Evolutionary conservation across 2,113 vertebrate genomes (phyloP), one percentile per base, ranked within the genome.

Genomic region (Prietella phreatophila): DNA sequence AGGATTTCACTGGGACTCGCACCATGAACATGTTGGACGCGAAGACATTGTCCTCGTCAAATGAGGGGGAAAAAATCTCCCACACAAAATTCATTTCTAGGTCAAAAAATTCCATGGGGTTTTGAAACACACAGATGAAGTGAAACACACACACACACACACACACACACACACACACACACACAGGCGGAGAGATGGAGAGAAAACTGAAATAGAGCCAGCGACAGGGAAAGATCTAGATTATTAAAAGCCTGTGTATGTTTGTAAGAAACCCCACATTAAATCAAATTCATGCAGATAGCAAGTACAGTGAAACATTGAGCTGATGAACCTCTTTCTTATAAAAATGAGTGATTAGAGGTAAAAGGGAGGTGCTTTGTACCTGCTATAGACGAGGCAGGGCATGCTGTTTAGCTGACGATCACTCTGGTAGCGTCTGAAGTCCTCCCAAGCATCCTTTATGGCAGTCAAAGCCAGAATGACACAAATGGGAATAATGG

Each of bases 391-490:
- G 89, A 97, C n/a, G 87, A 95, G 91, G 89, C 97, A 97, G 1
- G 92, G 94, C 73, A 88, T 96, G 86, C 94, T 95, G 93, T 99
- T 99, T 92, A 98, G 95, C 93, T 96, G 93, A 92, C 92, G 96
- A 93, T 99, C 97, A 0, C 95, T 92, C 87, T 95, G 95, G 91
- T 96, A 98, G n/a, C 97, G 94, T 86, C 96, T 94, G 91, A 97
- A 95, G 91, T 99, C 97, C 89, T 99, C 98, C 97, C 97, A 99
- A 81, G 95, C 96, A 20, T 98, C 97, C 91, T 99, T 99, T 67
- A 98, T 83, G 55, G 97, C 97, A 0, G 97, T 98, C 63, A 98
- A 92, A 0, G 93, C 90, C 92, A 99, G 89, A 83, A 99, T 98
- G 87, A 95, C 78, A 90, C 96, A 96, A 58, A 98, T 92, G 0